Evolutionary conservation across 2,888 invertebrate species (phyloP).

Genomic region (Abrostola triplasia): DNA sequence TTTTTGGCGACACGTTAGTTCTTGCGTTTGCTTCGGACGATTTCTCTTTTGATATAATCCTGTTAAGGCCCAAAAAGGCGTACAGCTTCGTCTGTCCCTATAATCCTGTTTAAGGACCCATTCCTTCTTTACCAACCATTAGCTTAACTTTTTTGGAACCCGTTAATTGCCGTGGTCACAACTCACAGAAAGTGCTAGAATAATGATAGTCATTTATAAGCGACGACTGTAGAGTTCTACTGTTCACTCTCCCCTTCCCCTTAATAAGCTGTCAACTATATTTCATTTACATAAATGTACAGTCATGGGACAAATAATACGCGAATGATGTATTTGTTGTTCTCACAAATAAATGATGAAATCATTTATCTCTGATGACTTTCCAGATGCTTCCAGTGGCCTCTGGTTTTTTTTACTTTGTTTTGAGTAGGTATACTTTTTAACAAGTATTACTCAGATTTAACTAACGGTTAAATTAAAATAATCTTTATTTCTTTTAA

Average conservation of each 20-base stretch:
- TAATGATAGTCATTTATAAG: slow-evolving; percentile 19
- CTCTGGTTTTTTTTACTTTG: no score
- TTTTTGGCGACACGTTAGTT: no score
- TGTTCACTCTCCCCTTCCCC: background rate
- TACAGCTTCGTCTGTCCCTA: no score
- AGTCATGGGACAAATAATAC: slow-evolving; percentile 40
- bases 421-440: no score
- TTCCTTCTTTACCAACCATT: no score
- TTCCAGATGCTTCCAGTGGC: slow-evolving; percentile 2
- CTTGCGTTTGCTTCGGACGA: no score
- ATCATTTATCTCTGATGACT: slow-evolving; percentile 15
- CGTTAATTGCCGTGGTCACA: no score
- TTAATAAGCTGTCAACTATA: background rate
- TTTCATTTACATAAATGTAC: slow-evolving; percentile 18
- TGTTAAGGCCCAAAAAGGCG: no score
- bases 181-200: background rate
- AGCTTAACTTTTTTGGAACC: no score
- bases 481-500: background rate
- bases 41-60: no score
- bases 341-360: slow-evolving; percentile 23
- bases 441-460: background rate
- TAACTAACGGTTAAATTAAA: background rate
- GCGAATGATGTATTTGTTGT: slow-evolving; percentile 36
- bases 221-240: slow-evolving; percentile 11
- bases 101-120: no score